Evolutionary conservation across 2,888 invertebrate species (phyloP).

Genomic region (Orthosia gracilis): DNA sequence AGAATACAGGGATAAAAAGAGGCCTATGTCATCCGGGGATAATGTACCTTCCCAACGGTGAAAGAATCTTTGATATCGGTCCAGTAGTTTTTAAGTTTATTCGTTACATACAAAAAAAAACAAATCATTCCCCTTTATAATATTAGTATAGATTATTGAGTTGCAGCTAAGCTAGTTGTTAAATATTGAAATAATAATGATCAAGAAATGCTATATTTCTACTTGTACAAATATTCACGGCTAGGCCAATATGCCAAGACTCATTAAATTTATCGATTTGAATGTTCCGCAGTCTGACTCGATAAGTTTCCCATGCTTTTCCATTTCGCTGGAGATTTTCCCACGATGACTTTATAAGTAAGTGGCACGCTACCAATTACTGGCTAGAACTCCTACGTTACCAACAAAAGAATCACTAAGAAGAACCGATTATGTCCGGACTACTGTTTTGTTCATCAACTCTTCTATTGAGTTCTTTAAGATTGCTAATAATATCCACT

Average conservation of each 20-base stretch:
- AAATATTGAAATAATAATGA: neutral
- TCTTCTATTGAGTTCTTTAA: slow-evolving; percentile 27
- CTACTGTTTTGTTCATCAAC: slow-evolving; percentile 40
- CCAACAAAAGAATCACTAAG: slow-evolving; percentile 41
- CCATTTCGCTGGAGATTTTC: slow-evolving; percentile 72
- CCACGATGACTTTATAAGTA: slow-evolving; percentile 74
- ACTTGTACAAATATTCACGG: slow-evolving; percentile 14
- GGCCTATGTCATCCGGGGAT: too few relatives aligned
- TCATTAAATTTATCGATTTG: slow-evolving; percentile 65
- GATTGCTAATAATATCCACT: slow-evolving; percentile 22
- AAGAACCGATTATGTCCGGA: slow-evolving; percentile 35
- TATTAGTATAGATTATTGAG: neutral
- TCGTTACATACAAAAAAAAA: too few relatives aligned
- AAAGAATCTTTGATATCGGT: too few relatives aligned
- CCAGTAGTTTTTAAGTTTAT: too few relatives aligned
- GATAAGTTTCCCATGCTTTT: slow-evolving; percentile 70
- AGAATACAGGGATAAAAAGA: too few relatives aligned
- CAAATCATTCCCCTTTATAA: too few relatives aligned
- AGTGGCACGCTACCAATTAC: slow-evolving; percentile 66
- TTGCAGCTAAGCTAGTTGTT: neutral
- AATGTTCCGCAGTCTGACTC: slow-evolving; percentile 61
- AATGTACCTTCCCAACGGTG: too few relatives aligned
- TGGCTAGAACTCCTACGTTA: slow-evolving; percentile 57
- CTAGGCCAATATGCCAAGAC: slow-evolving; percentile 4
- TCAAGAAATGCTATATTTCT: slow-evolving; percentile 13